Conservation (phyloP, 2,797 vertebrate genomes). For the Melanotaenia trifasciata region DNA sequence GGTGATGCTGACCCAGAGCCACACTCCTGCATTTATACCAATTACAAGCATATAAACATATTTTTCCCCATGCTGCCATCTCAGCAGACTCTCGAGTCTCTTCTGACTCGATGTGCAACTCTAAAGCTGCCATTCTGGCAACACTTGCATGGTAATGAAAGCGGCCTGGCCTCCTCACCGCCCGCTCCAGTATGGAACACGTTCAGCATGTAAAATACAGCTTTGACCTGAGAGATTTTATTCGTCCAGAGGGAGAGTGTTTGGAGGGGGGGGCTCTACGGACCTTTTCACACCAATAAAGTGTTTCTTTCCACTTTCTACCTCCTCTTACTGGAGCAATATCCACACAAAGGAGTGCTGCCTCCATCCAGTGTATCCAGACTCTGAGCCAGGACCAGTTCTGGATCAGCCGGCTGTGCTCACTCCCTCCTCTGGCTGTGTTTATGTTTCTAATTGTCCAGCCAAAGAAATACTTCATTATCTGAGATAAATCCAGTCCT, state of each 20-base stretch:
- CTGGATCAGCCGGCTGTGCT: conserved; percentile 29
- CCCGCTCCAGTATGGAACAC: conserved; percentile 49
- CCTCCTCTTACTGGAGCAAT: conserved; percentile 41
- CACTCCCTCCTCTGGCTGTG: conserved; percentile 31
- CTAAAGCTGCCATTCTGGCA: conserved; percentile 43
- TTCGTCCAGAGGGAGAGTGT: conserved; percentile 59
- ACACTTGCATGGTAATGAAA: conserved; percentile 58
- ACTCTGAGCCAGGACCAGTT: conserved; percentile 22
- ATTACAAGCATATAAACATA: too few relatives aligned
- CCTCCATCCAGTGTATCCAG: conserved; percentile 27
- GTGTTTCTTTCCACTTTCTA: conserved; percentile 54
- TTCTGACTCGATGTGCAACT: too few relatives aligned
- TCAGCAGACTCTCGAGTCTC: conserved; percentile 46
- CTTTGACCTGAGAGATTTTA: conserved; percentile 69
- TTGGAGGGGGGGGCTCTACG: conserved; percentile 46
- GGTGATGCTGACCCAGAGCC: too few relatives aligned
- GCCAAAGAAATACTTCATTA: conserved; percentile 55
- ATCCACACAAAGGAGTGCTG: conserved; percentile 32
- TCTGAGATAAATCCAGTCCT: conserved; percentile 42
- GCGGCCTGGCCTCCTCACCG: conserved; percentile 39
- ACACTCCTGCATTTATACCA: too few relatives aligned
- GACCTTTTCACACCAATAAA: conserved; percentile 72
- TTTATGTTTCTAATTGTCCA: conserved; percentile 63
- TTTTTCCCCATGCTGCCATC: too few relatives aligned
- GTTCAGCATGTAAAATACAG: conserved; percentile 69